Percentiles rank a stretch among this genome's conserved stretches.
Evolutionary conservation across 1,140 invertebrate species (phyloP).

Genomic region (Stenopsyche tienmushanensis): DNA sequence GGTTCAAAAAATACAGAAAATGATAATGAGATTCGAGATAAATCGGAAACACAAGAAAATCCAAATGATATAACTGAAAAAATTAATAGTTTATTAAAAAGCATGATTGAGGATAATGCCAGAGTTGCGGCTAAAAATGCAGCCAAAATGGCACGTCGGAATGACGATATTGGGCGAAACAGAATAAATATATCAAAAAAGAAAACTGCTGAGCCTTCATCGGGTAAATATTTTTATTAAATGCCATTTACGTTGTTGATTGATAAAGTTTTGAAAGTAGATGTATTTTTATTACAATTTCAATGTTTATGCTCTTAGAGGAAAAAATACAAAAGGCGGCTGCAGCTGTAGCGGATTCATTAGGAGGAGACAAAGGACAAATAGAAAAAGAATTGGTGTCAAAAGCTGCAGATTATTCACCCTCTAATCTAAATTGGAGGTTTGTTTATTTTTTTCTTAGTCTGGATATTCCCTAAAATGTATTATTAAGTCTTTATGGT

Average conservation of each 20-base stretch:
- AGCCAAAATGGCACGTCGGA: too few relatives aligned
- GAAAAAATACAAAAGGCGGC: slow-evolving; percentile 60
- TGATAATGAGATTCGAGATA: too few relatives aligned
- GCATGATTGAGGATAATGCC: slow-evolving; percentile 50
- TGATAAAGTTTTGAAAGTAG: too few relatives aligned
- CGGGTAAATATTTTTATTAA: not conserved
- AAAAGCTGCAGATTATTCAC: slow-evolving; percentile 60
- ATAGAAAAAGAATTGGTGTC: slow-evolving; percentile 74
- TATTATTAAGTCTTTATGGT: too few relatives aligned
- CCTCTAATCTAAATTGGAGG: slow-evolving; percentile 48
- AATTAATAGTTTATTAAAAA: slow-evolving; percentile 51
- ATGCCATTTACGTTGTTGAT: too few relatives aligned
- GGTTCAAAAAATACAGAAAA: too few relatives aligned
- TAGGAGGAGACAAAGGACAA: slow-evolving; percentile 67
- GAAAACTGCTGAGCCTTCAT: slow-evolving; percentile 42
- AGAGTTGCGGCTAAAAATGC: slow-evolving; percentile 47
- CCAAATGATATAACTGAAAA: slow-evolving; percentile 45
- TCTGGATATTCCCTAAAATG: too few relatives aligned
- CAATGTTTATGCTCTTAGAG: slow-evolving; percentile 43
- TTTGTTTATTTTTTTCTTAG: slow-evolving; percentile 38
- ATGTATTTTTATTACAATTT: slow-evolving; percentile 13
- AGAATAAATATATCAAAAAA: slow-evolving; percentile 44
- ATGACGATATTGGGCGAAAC: slow-evolving; percentile 47
- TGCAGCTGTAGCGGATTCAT: slow-evolving; percentile 63
- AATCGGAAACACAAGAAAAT: too few relatives aligned